Percentiles rank a stretch among this genome's conserved stretches.
Conservation (phyloP, 2,888 invertebrate species). For the Tenthredo livida region DNA sequence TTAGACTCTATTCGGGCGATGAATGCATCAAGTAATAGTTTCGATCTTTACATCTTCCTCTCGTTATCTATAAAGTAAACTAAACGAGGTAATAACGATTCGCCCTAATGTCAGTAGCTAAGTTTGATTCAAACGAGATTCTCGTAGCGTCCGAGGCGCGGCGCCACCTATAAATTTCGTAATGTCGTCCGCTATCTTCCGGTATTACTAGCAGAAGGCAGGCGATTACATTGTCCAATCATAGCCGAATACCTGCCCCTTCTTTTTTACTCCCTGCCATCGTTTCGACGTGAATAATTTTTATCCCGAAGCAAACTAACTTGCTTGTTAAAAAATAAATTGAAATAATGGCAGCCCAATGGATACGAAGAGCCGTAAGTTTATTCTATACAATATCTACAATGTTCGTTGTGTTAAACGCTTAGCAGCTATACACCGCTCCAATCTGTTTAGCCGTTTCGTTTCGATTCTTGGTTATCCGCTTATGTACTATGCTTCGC, state of each 20-base stretch:
- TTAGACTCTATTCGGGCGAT: background rate
- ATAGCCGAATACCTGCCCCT: slow-evolving; percentile 59
- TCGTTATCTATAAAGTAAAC: background rate
- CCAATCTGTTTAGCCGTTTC: slow-evolving; percentile 46
- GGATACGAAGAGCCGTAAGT: slow-evolving; percentile 76
- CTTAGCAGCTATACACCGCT: background rate
- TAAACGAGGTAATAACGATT: slow-evolving; percentile 15
- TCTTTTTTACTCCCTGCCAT: slow-evolving; percentile 64
- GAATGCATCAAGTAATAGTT: background rate
- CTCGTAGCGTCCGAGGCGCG: background rate
- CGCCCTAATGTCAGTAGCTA: background rate
- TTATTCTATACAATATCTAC: slow-evolving; percentile 51
- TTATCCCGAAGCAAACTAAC: slow-evolving; percentile 52
- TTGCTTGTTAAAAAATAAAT: slow-evolving; percentile 64
- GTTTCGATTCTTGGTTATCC: slow-evolving; percentile 54
- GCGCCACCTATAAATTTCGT: slow-evolving; percentile 59
- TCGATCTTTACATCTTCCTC: background rate
- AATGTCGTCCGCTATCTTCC: slow-evolving; percentile 66
- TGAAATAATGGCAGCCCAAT: slow-evolving; percentile 74
- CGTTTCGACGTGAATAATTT: slow-evolving; percentile 68
- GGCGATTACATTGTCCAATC: slow-evolving; percentile 65
- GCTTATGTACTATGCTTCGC: slow-evolving; percentile 39
- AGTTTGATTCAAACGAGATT: slow-evolving; percentile 32
- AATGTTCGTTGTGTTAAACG: slow-evolving; percentile 31
- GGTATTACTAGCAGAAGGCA: slow-evolving; percentile 70